Evolutionary conservation across 2,888 invertebrate genomes (phyloP).

Genomic region (Sisyra terminalis): DNA sequence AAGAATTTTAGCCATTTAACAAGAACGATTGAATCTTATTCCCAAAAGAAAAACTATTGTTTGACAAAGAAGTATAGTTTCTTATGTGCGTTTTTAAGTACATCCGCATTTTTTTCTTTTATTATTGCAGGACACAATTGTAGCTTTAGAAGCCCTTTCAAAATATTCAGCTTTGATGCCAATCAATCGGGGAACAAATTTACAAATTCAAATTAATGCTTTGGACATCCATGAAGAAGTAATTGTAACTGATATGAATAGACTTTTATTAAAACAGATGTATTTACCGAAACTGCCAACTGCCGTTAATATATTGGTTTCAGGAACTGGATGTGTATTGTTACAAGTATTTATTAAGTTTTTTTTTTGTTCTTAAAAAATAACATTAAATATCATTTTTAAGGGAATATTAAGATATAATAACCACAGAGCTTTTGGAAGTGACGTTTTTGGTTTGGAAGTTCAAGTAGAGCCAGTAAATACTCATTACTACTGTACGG

Average conservation of each 20-base stretch:
- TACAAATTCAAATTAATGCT: conserved; percentile 28
- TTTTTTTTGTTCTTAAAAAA: not conserved
- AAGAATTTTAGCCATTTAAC: too few relatives aligned
- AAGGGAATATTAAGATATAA: conserved; percentile 34
- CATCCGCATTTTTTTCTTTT: conserved; percentile 11
- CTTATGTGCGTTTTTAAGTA: too few relatives aligned
- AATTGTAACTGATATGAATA: conserved; percentile 28
- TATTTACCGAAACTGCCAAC: conserved; percentile 28
- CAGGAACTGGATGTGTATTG: conserved; percentile 37
- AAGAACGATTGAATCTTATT: too few relatives aligned
- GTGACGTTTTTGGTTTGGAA: conserved; percentile 33
- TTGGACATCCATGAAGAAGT: conserved; percentile 26
- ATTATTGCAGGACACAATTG: conserved; percentile 44
- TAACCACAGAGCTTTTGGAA: conserved; percentile 27
- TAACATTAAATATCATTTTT: conserved; percentile 10
- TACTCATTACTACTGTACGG: conserved; percentile 11
- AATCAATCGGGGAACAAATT: conserved; percentile 22
- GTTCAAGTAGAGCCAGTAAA: conserved; percentile 27
- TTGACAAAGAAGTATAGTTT: too few relatives aligned
- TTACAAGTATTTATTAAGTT: conserved; percentile 27
- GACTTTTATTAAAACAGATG: conserved; percentile 29
- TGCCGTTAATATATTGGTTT: conserved; percentile 27
- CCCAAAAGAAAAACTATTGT: too few relatives aligned
- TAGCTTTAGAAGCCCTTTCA: conserved; percentile 40
- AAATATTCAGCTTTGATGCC: conserved; percentile 32